These are phyloP conservation scores for Drosophila rhopaloa DNA, from an alignment of 1,140 invertebrate species.

Conservation along the genomic window DNA sequence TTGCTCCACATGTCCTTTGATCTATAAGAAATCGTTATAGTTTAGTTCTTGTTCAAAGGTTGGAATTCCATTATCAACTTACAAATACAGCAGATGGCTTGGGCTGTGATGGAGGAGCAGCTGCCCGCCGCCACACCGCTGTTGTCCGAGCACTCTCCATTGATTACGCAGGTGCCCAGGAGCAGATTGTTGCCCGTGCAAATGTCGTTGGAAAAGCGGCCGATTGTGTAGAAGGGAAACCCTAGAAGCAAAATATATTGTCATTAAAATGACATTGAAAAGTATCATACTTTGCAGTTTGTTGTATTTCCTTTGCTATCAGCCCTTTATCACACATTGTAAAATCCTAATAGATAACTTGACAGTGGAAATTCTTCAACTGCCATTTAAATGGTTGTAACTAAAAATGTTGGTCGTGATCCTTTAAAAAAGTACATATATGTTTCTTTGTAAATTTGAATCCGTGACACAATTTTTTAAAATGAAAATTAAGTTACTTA, in stretches of 20 bases:
- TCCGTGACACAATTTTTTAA: neutral
- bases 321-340: neutral
- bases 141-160: conserved; percentile 89
- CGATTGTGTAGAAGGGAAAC: conserved; percentile 90
- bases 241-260: conserved; percentile 41
- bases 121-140: conserved; percentile 89
- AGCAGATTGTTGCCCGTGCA: conserved; percentile 88
- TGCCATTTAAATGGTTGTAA: neutral
- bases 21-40: conserved; percentile 85
- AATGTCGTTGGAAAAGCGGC: conserved; percentile 89
- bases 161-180: conserved; percentile 91
- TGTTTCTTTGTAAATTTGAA: no score
- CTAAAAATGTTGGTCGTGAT: no score
- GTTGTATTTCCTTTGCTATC: neutral
- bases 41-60: neutral
- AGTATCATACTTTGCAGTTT: no score
- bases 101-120: conserved; percentile 88
- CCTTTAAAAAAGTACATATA: no score
- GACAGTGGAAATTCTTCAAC: neutral
- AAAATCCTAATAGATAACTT: neutral
- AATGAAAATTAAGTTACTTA: neutral
- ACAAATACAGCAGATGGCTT: conserved; percentile 92
- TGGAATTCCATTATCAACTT: conserved; percentile 82
- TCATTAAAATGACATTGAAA: conserved; percentile 3
- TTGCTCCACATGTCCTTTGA: conserved; percentile 88